Conservation (phyloP, 2,888 invertebrate genomes). For the Glaucopsyche alexis region DNA sequence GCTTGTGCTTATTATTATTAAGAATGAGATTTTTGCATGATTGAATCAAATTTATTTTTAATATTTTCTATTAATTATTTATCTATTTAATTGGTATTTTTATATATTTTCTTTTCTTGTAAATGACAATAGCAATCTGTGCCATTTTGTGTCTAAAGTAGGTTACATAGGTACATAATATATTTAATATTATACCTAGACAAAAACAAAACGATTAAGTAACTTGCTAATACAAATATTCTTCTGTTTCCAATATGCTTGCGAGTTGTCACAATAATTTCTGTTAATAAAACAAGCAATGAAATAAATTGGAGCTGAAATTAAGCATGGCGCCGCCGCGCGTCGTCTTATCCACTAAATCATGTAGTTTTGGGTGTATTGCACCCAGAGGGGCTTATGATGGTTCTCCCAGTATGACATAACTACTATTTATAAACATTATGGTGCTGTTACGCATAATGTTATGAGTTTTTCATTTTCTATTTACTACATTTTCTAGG, state of each 20-base stretch:
- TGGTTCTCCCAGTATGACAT: background rate
- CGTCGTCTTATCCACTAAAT: slow-evolving; percentile 17
- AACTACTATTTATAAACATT: background rate
- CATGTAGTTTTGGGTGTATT: slow-evolving; percentile 5
- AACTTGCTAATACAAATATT: background rate
- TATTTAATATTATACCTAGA: background rate
- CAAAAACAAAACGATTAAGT: background rate
- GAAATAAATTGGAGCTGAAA: slow-evolving; percentile 15
- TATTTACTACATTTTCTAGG: background rate
- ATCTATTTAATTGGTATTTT: too few relatives aligned
- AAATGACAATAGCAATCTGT: background rate
- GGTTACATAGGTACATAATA: too few relatives aligned
- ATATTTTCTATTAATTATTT: too few relatives aligned
- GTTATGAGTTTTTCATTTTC: background rate
- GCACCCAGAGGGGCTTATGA: background rate
- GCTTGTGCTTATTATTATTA: background rate
- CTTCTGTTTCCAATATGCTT: background rate
- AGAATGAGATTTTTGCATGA: background rate
- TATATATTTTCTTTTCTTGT: background rate
- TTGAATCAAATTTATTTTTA: background rate
- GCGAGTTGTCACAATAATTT: background rate
- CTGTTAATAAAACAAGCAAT: slow-evolving; percentile 14
- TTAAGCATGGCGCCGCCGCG: slow-evolving; percentile 12
- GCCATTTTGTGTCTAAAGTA: too few relatives aligned
- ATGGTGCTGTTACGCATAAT: background rate